Evolutionary conservation across 1,140 invertebrate genomes (phyloP).

Genomic region (Drosophila auraria): DNA sequence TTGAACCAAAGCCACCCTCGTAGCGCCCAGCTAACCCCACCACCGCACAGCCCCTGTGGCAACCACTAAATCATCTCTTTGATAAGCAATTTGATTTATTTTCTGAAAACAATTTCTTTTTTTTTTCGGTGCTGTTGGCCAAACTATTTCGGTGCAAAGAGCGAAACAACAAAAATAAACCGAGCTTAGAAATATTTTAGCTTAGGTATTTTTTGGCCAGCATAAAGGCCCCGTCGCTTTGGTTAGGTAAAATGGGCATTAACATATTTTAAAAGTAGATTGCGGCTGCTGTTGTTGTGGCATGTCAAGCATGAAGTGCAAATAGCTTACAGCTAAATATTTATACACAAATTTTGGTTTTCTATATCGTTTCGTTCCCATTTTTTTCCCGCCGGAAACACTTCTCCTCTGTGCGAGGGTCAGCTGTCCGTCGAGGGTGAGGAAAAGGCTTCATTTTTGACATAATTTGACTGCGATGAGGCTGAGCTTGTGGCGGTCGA

Average conservation of each 20-base stretch:
- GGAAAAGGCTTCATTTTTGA: slow-evolving; percentile 39
- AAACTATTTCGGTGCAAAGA: slow-evolving; percentile 60
- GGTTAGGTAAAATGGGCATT: slow-evolving; percentile 66
- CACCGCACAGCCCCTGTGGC: slow-evolving; percentile 24
- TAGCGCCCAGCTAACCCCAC: not conserved
- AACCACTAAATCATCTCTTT: slow-evolving; percentile 81
- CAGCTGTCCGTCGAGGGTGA: slow-evolving; percentile 13
- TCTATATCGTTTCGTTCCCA: slow-evolving; percentile 24
- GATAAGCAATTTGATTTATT: slow-evolving; percentile 83
- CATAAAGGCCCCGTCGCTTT: slow-evolving; percentile 48
- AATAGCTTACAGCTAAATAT: slow-evolving; percentile 79
- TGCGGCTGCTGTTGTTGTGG: slow-evolving; percentile 52
- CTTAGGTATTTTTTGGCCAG: slow-evolving; percentile 54
- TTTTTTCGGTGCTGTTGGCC: slow-evolving; percentile 30
- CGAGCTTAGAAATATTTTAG: slow-evolving; percentile 56
- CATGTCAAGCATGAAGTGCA: slow-evolving; percentile 78
- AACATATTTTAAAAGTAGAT: slow-evolving; percentile 79
- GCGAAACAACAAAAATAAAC: slow-evolving; percentile 43
- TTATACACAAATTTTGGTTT: slow-evolving; percentile 66
- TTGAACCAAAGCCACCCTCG: slow-evolving; percentile 35
- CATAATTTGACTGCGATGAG: slow-evolving; percentile 39
- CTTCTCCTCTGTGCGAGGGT: slow-evolving; percentile 14
- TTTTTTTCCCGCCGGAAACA: slow-evolving; percentile 36
- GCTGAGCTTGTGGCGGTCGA: not conserved
- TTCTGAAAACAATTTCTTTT: slow-evolving; percentile 75